These are phyloP conservation scores for Benthosema pterotum DNA, from an alignment of 2,797 vertebrate species.

Conservation along the genomic window DNA sequence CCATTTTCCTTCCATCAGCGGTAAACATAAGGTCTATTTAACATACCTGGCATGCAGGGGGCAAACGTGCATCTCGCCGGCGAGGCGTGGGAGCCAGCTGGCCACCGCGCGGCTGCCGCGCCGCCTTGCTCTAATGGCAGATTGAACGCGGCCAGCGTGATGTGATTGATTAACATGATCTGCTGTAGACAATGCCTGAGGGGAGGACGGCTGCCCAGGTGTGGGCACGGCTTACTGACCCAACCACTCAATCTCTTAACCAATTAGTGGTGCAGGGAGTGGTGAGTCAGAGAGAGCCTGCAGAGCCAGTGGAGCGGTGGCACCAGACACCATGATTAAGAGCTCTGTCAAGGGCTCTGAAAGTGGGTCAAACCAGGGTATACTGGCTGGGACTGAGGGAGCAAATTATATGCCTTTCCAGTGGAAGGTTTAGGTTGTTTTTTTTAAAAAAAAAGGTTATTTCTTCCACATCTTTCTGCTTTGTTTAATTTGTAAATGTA, in stretches of 20 bases:
- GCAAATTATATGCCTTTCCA: slow-evolving; percentile 37
- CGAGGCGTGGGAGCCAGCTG: slow-evolving; percentile 33
- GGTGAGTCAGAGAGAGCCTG: too few species aligned
- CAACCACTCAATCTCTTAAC: slow-evolving; percentile 58
- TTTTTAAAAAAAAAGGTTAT: background rate
- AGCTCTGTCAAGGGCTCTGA: slow-evolving; percentile 56
- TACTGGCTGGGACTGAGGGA: slow-evolving; percentile 28
- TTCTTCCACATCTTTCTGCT: too few species aligned
- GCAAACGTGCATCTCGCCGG: slow-evolving; percentile 30
- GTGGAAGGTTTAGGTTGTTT: slow-evolving; percentile 8
- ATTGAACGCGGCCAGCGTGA: slow-evolving; percentile 72
- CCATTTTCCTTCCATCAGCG: slow-evolving; percentile 42
- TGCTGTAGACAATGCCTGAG: slow-evolving; percentile 49
- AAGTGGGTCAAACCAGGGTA: slow-evolving; percentile 57
- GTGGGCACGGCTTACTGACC: slow-evolving; percentile 54
- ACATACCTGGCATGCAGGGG: slow-evolving; percentile 22
- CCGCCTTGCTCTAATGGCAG: slow-evolving; percentile 57
- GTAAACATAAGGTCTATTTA: slow-evolving; percentile 46
- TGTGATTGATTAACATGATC: slow-evolving; percentile 70
- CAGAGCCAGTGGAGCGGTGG: slow-evolving; percentile 65
- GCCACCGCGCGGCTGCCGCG: slow-evolving; percentile 35
- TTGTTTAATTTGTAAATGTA: too few species aligned
- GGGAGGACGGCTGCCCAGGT: slow-evolving; percentile 58
- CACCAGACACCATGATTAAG: slow-evolving; percentile 56
- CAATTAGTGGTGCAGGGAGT: slow-evolving; percentile 61